Conservation (phyloP, 2,888 invertebrate genomes). For the Synergus itoensis region DNA sequence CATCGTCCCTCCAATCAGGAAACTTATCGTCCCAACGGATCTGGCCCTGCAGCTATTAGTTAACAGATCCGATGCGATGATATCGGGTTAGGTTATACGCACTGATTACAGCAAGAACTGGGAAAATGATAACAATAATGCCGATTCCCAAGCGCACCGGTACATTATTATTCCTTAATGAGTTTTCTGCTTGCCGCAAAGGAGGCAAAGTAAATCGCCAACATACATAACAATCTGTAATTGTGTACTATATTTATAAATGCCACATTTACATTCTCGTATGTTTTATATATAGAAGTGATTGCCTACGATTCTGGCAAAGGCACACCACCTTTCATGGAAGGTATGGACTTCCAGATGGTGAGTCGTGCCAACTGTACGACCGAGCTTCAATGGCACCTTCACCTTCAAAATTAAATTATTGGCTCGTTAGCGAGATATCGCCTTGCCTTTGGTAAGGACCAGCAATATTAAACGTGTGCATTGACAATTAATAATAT, state of each 20-base stretch:
- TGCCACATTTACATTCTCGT: background rate
- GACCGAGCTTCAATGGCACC: constrained; percentile 40
- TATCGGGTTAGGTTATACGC: constrained; percentile 43
- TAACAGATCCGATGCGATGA: constrained; percentile 49
- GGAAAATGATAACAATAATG: constrained; percentile 41
- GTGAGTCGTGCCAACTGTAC: constrained; percentile 6
- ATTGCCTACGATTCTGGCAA: constrained; percentile 2
- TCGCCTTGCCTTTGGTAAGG: constrained; percentile 48
- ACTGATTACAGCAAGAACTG: constrained; percentile 53
- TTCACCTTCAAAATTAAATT: constrained; percentile 64
- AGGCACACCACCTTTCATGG: background rate
- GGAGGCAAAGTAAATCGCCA: constrained; percentile 41
- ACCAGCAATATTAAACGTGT: background rate
- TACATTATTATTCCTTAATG: constrained; percentile 52
- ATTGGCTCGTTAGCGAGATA: constrained; percentile 68
- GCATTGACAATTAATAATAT: too few relatives aligned
- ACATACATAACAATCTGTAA: background rate
- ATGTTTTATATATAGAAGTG: background rate
- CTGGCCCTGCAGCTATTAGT: constrained; percentile 50
- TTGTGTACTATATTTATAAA: constrained; percentile 11
- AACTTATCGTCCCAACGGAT: constrained; percentile 44
- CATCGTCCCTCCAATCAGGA: constrained; percentile 31
- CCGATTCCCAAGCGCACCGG: constrained; percentile 44
- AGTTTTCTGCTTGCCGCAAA: constrained; percentile 42
- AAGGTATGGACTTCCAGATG: background rate